Evolutionary conservation across 2,888 invertebrate genomes (phyloP), one percentile per base, ranked within the genome.

Genomic region (Cephus sareptanus): DNA sequence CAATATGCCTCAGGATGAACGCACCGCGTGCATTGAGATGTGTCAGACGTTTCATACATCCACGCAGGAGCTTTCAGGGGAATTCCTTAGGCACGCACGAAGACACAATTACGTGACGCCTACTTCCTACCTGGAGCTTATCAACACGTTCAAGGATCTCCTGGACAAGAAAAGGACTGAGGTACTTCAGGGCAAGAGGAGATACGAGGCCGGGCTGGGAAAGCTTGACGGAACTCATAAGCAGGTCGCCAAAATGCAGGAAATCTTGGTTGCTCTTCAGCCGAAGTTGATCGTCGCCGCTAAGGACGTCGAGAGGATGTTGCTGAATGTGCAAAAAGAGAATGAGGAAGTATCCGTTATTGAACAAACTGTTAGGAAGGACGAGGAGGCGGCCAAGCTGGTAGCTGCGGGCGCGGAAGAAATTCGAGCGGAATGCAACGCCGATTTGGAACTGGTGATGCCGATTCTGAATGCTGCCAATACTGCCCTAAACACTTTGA

Each of bases 361-460:
- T 0, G 96, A 96, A 87, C 93, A 95, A 89, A 94, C 96, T 82
- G 98, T 98, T 31, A 93, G 95, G 85, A 94, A 94, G 11, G 97
- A 97, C 85, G 97, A 97, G 90, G 94, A 94, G 37, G 94, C 95
- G 9, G 98, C 98, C 15, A 31, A 91, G 91, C 82, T 85, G 0
- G 91, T 91, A 0, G 91, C 91, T 0, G 87, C 82, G 1, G 87
- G 87, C 81, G 97, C 98, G 0, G 96, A 97, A 92, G 96, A 92
- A 2, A 98, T 98, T 81, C 97, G 97, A 90, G 95, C 96, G 80
- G 98, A 99, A 88, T 98, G 98, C 90, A 98, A 98, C 90, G 96
- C 96, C 3, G 96, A 98, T 89, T 92, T 99, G 82, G 96, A 97
- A 0, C 97, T 98, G 91, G 98, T 98, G 0, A 94, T 98, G 93